Evolutionary conservation across 1,140 invertebrate species (phyloP).

Genomic region (Drosophila lini): DNA sequence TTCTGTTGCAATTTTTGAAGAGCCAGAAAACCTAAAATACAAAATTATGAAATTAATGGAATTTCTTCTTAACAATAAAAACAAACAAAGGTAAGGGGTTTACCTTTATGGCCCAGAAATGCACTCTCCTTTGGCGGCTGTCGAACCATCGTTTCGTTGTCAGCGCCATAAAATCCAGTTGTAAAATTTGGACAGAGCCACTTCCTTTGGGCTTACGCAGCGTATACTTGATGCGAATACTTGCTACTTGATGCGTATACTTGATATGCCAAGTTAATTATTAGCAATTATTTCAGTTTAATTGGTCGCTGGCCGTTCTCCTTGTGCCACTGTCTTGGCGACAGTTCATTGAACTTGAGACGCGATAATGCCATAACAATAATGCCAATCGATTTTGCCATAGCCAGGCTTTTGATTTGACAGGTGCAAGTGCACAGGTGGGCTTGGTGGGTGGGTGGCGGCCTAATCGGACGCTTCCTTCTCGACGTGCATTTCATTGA

Average conservation of each 20-base stretch:
- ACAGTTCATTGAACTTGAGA: constrained; percentile 48
- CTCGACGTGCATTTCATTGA: constrained; percentile 27
- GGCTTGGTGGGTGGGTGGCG: constrained; percentile 12
- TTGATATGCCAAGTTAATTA: constrained; percentile 15
- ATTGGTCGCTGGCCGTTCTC: constrained; percentile 28
- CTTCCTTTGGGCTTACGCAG: constrained; percentile 7
- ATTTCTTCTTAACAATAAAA: background rate
- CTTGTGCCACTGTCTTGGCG: constrained; percentile 23
- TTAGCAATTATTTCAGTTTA: constrained; percentile 9
- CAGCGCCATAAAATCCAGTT: background rate
- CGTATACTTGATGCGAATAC: background rate
- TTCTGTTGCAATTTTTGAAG: background rate
- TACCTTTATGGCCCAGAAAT: background rate
- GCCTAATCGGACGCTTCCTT: constrained; percentile 28
- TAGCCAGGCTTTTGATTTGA: background rate
- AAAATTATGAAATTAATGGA: background rate
- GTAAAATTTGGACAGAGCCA: background rate
- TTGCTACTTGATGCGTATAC: background rate
- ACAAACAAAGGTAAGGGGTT: background rate
- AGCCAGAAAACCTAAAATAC: background rate
- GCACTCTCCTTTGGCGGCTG: background rate
- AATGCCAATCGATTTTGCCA: constrained; percentile 5
- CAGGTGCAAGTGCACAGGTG: constrained; percentile 1
- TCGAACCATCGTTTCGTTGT: background rate
- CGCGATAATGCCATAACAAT: constrained; percentile 8